Evolutionary conservation across 2,888 invertebrate species (phyloP), one percentile per base, ranked within the genome.

Genomic region (Ecdyonurus torrentis): DNA sequence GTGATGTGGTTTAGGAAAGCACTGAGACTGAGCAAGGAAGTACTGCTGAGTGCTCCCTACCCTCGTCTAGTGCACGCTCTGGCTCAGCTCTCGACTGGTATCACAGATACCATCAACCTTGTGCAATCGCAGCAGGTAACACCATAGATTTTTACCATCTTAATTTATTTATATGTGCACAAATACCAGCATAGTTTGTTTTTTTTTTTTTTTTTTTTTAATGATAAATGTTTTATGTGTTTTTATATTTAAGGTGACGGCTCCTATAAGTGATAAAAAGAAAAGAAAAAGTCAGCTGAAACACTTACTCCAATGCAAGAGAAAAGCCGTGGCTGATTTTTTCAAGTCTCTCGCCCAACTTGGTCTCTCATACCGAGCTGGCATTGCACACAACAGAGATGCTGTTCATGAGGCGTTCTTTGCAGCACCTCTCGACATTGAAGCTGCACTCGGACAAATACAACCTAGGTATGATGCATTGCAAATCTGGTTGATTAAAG

Each of bases 301-400:
- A 71, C 84, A 84, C 72, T 86, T 91, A 61, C 78, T 92, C 2
- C 87, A 89, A 70, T 88, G 89, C 70, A 95, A 94, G 73, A 84
- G 89, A 25, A 86, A 90, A 75, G 86, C 88, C 0, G 75, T 97
- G 1, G 83, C 90, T 0, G 92, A 94, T 74, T 78, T 96, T 58
- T 96, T 95, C 73, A 91, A 89, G 72, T 79, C 81, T 23, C 75
- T 98, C 0, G 74, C 81, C 0, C 82, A 81, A 64, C 78, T 89
- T 67, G 92, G 94, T 0, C 73, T 95, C 1, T 92, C 89, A 58
- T 91, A 89, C 71, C 83, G 89, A 65, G 83, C 85, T 1, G 96
- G 96, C 1, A 37, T 63, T 5, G 23, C 24, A 19, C 37, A 63
- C 24, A 63, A 71, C 37, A 66, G 69, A 19, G 65, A 66, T 60